Percentiles rank a stretch among this genome's conserved stretches.
phyloP scores from a whole-genome alignment of 2,888 invertebrate genomes.

The Agriopis marginaria region DNA sequence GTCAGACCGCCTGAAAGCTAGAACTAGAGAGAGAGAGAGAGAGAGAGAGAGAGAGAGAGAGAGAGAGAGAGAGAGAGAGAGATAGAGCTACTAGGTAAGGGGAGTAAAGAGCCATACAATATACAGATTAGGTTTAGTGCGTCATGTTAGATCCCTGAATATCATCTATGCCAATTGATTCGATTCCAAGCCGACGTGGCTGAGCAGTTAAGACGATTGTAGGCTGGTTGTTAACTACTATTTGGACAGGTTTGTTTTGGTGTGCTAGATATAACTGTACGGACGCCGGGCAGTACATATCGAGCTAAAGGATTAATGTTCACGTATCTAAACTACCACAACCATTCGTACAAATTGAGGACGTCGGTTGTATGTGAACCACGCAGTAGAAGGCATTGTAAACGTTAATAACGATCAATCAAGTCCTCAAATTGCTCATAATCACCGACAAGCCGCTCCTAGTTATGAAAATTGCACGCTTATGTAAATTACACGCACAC shows the following conservation, averaged over 20 bases:
- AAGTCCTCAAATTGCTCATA: conserved; percentile 53
- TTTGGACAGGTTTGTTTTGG: conserved; percentile 14
- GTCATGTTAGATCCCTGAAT: not conserved
- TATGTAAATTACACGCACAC: conserved; percentile 50
- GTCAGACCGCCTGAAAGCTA: too few species aligned
- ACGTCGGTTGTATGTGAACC: conserved; percentile 4
- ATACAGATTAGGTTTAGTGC: too few species aligned
- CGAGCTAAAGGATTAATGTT: not conserved
- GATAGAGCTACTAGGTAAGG: too few species aligned
- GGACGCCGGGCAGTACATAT: not conserved
- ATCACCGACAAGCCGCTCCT: conserved; percentile 39
- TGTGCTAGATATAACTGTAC: not conserved
- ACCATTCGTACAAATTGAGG: not conserved
- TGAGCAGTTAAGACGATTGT: conserved; percentile 17
- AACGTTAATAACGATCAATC: conserved; percentile 49
- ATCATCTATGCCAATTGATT: not conserved
- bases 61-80: too few species aligned
- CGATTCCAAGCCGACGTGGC: conserved; percentile 7
- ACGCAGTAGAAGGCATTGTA: conserved; percentile 6
- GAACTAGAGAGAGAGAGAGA: too few species aligned
- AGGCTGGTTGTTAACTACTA: conserved; percentile 11
- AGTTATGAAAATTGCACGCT: conserved; percentile 47
- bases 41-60: too few species aligned
- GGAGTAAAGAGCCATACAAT: too few species aligned
- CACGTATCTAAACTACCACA: not conserved